Percentiles rank a stretch among this genome's conserved stretches.
phyloP scores from a whole-genome alignment of 2,888 invertebrate genomes.

The Piscicola geometra region DNA sequence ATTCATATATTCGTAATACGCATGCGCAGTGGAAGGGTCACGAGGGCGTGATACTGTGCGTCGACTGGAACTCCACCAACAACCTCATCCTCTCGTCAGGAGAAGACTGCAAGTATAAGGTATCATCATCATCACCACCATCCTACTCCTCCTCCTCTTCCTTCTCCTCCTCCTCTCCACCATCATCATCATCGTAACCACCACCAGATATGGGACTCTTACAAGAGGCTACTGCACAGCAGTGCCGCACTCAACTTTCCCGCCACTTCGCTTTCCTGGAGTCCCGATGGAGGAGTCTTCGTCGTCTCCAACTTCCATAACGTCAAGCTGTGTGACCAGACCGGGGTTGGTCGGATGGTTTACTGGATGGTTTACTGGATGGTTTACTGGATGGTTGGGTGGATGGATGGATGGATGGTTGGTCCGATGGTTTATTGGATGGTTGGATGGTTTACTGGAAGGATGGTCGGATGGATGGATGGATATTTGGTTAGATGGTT shows the following conservation, averaged over 20 bases:
- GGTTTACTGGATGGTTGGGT: no score
- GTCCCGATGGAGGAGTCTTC: constrained; percentile 82
- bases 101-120: constrained; percentile 77
- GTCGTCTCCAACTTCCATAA: constrained; percentile 89
- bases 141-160: neutral
- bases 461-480: no score
- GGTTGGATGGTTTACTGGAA: no score
- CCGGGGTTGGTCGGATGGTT: constrained; percentile 67
- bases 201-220: constrained; percentile 86
- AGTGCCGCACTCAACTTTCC: constrained; percentile 81
- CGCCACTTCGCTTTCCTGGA: constrained; percentile 84
- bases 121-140: constrained; percentile 48
- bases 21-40: constrained; percentile 84
- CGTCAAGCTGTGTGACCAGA: constrained; percentile 82
- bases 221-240: constrained; percentile 78
- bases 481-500: no score
- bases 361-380: neutral
- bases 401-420: no score
- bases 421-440: no score
- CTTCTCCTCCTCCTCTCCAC: no score
- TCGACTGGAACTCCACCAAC: constrained; percentile 63
- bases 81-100: constrained; percentile 64
- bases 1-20: no score
- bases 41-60: constrained; percentile 77
- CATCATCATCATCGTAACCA: no score